Conservation (phyloP, 92 coral and sea anemone genomes). For the Parazoanthus darwini region DNA sequence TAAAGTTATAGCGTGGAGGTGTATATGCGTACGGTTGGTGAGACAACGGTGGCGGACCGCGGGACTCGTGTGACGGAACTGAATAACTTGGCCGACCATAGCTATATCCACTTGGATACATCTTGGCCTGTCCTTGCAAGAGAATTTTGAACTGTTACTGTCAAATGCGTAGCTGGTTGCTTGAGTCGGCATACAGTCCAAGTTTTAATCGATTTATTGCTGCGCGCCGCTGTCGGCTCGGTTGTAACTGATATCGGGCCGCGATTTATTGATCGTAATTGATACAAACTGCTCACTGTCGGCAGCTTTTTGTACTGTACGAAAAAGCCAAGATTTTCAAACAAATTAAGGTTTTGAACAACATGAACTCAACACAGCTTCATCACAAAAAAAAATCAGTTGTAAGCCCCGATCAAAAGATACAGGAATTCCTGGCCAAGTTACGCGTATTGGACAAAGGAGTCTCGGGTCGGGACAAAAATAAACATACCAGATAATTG, state of each 20-base stretch:
- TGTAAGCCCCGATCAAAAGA: not conserved
- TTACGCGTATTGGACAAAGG: slow-evolving; percentile 37
- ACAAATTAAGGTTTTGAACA: slow-evolving; percentile 17
- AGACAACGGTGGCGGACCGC: slow-evolving; percentile 79
- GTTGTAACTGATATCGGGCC: slow-evolving; percentile 80
- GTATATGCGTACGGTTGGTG: slow-evolving; percentile 85
- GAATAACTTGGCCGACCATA: slow-evolving; percentile 72
- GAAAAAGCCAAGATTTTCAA: not conserved
- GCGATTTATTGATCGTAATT: slow-evolving; percentile 84
- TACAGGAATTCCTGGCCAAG: not conserved
- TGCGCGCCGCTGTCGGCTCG: slow-evolving; percentile 66
- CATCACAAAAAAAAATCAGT: not conserved
- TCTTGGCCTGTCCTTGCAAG: slow-evolving; percentile 5
- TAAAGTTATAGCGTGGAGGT: slow-evolving; percentile 69
- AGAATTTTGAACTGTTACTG: slow-evolving; percentile 12
- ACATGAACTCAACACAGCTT: not conserved
- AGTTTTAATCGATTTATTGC: slow-evolving; percentile 65
- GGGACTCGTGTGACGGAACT: slow-evolving; percentile 68
- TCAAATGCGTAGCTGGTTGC: slow-evolving; percentile 42
- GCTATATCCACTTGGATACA: slow-evolving; percentile 75
- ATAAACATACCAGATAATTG: slow-evolving; percentile 87
- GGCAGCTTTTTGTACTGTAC: slow-evolving; percentile 50
- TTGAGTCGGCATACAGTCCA: slow-evolving; percentile 43
- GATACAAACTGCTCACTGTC: slow-evolving; percentile 84
- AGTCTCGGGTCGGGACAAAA: slow-evolving; percentile 77